A percentile compares a stretch with the other conserved stretches of the same genome.
Conservation (phyloP, 2,888 invertebrate genomes). For the Lysandra bellargus region DNA sequence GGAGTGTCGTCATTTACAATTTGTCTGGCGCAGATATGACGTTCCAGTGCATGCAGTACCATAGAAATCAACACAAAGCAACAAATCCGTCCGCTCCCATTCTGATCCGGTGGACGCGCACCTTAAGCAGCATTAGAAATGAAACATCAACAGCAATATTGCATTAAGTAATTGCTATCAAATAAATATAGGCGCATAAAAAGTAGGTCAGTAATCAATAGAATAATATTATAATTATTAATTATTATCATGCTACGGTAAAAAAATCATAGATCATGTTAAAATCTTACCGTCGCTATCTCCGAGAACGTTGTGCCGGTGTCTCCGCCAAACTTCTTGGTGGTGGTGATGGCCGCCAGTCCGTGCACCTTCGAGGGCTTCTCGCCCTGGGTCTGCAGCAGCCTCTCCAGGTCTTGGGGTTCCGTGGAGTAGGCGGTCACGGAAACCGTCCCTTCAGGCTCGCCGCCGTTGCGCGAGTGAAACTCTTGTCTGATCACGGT, state of each 20-base stretch:
- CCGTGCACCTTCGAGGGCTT: slow-evolving; percentile 68
- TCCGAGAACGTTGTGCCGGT: slow-evolving; percentile 63
- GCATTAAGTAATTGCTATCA: background rate
- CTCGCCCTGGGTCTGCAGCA: slow-evolving; percentile 63
- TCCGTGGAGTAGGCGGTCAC: slow-evolving; percentile 86
- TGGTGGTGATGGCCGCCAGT: slow-evolving; percentile 73
- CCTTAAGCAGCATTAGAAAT: no score
- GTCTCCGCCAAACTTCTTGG: slow-evolving; percentile 70
- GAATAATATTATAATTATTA: no score
- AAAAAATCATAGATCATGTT: no score
- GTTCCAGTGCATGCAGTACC: no score
- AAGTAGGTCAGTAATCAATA: background rate
- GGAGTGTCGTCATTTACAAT: no score
- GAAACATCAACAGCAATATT: background rate
- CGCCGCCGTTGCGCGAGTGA: slow-evolving; percentile 85
- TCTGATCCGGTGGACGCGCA: no score
- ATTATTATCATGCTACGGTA: no score
- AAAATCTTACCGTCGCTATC: slow-evolving; percentile 58
- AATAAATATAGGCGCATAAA: background rate
- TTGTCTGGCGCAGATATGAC: no score
- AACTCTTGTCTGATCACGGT: slow-evolving; percentile 85
- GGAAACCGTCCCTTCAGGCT: slow-evolving; percentile 85
- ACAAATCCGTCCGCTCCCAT: no score
- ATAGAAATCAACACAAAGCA: no score
- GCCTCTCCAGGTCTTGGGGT: slow-evolving; percentile 77